Evolutionary conservation across 2,797 vertebrate genomes (phyloP), one percentile per base, ranked within the genome.

Genomic region (Eupleurogrammus muticus): DNA sequence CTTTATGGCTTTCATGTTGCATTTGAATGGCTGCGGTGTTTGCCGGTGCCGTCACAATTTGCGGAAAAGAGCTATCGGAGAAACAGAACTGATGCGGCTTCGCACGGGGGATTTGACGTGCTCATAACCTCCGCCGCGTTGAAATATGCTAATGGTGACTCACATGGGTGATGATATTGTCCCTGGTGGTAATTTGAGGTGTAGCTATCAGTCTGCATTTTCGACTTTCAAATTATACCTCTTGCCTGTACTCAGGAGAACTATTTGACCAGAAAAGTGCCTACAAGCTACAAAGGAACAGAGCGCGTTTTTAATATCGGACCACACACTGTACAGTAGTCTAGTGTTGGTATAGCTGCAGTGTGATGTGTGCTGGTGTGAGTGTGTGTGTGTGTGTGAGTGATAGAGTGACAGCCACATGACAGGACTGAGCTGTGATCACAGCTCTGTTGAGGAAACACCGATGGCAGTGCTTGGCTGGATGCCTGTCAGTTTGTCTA

Each of bases 371-470:
- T 52, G 53, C 55, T 59, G 68, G 34, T 56, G 50, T 58, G 55
- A n/a, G 59, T 73, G 60, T 70, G 61, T 79, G 73, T 89, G 73
- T 58, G 80, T 66, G 66, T 73, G 44, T 67, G 79, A 82, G 81
- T 90, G 87, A 91, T 85, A 81, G 88, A 82, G 67, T 89, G 91
- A 92, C 88, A 91, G 86, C 84, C 87, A 81, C 81, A 88, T 90
- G 92, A 92, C 89, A 92, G 86, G 74, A 65, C 71, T 77, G 86
- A 80, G 86, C 79, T 85, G 87, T 88, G 90, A 90, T 91, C 89
- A 88, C 86, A 89, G 85, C 85, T 90, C 84, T 85, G 80, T 82
- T 81, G 80, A 83, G 80, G 77, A 88, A 83, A 81, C 86, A 83
- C 55, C 40, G 54, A 73, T 82, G 87, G 81, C 87, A 77, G 80